A percentile compares a stretch with the other conserved stretches of the same genome.
Evolutionary conservation across 2,113 vertebrate genomes (phyloP).

Genomic region (Psephotus haematonotus): DNA sequence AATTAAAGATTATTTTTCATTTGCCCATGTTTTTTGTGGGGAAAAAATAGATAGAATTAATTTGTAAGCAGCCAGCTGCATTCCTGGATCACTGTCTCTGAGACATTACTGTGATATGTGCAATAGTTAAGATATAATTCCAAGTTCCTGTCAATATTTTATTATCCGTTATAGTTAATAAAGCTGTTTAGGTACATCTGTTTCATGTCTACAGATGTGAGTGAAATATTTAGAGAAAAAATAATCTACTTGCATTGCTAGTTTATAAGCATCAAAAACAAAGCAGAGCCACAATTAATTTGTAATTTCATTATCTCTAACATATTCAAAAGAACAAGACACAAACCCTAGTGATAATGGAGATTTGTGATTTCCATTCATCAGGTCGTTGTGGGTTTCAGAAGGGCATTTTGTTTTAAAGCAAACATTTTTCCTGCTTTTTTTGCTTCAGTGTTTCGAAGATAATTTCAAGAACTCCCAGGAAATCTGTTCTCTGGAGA

Average conservation of each 20-base stretch:
- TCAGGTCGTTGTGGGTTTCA: not conserved
- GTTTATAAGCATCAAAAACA: conserved; percentile 12
- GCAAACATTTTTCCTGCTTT: not conserved
- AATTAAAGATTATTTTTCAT: conserved; percentile 26
- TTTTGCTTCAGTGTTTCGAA: not conserved
- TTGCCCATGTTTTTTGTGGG: not conserved
- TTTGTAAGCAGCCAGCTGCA: not conserved
- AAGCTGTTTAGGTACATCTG: conserved; percentile 38
- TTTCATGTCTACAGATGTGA: conserved; percentile 21
- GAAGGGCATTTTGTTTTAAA: conserved; percentile 1
- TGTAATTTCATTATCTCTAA: conserved; percentile 8
- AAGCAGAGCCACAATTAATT: not conserved
- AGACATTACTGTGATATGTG: not conserved
- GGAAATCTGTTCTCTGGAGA: not conserved
- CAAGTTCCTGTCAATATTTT: conserved; percentile 31
- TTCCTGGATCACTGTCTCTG: not conserved
- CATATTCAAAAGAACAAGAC: not conserved
- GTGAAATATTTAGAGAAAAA: not conserved
- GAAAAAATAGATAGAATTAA: not conserved
- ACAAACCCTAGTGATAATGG: not conserved
- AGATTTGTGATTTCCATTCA: not conserved
- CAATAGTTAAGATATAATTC: conserved; percentile 4
- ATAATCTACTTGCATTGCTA: not conserved
- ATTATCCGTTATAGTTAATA: conserved; percentile 27
- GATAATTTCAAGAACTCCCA: conserved; percentile 5